phyloP scores from a whole-genome alignment of 2,113 vertebrate genomes.

The Dasyurus viverrinus region DNA sequence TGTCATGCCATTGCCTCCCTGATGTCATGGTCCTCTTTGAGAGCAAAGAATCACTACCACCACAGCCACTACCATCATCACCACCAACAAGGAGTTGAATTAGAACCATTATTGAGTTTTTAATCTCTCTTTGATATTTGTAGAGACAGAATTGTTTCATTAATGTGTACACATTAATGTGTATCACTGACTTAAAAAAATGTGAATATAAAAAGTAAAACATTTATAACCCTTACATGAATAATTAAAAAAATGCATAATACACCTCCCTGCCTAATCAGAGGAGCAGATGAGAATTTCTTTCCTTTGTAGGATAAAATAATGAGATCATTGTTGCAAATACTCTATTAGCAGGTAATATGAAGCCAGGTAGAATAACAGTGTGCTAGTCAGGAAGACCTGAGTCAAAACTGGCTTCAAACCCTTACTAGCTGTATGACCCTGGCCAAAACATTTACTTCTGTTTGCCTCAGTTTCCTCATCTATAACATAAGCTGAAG shows the following conservation, averaged over 20 bases:
- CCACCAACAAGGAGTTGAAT: background rate
- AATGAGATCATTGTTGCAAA: background rate
- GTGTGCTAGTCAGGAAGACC: background rate
- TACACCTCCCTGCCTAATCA: background rate
- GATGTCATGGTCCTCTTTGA: too few species aligned
- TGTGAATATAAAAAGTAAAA: background rate
- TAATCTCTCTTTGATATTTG: background rate
- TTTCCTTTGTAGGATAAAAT: background rate
- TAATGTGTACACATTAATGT: background rate
- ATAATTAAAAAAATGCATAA: background rate
- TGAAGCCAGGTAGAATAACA: background rate
- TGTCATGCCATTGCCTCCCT: too few species aligned
- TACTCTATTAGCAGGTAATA: background rate
- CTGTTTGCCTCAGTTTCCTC: background rate
- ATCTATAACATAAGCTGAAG: background rate
- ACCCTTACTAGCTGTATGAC: background rate
- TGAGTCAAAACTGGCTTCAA: background rate
- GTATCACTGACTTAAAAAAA: background rate
- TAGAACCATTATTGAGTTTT: background rate
- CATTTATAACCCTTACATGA: background rate
- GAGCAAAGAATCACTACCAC: too few species aligned
- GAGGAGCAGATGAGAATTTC: background rate
- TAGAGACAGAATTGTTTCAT: too few species aligned
- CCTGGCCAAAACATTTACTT: background rate
- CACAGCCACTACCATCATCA: too few species aligned